A percentile compares a stretch with the other conserved stretches of the same genome.
Conservation (phyloP, 2,113 vertebrate species). For the Leiothrix lutea region DNA sequence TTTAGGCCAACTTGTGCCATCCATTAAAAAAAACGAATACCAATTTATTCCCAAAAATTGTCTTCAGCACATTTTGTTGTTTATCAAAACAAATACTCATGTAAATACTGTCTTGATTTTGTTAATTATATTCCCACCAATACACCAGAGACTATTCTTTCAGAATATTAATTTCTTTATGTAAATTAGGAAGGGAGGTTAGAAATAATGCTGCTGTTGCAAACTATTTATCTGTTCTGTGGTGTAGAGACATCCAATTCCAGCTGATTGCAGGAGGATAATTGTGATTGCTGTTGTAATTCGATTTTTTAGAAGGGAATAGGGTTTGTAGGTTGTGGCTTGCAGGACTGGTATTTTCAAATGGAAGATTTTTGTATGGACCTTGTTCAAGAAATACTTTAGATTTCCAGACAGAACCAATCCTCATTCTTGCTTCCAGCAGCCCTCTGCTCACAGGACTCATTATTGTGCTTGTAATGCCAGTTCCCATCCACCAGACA, state of each 20-base stretch:
- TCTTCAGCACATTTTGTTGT: constrained; percentile 14
- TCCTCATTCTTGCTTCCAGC: not conserved
- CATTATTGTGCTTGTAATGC: too few relatives aligned
- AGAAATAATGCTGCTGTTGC: not conserved
- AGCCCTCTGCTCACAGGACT: too few relatives aligned
- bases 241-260: not conserved
- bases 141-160: not conserved
- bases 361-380: not conserved
- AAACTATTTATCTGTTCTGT: not conserved
- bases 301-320: not conserved
- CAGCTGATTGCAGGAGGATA: not conserved
- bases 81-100: not conserved
- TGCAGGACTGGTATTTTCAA: not conserved
- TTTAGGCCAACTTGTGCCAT: not conserved
- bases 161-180: constrained; percentile 22
- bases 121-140: constrained; percentile 25
- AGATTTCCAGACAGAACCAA: not conserved
- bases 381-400: not conserved
- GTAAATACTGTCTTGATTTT: constrained; percentile 30
- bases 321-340: not conserved
- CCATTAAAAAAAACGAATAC: not conserved
- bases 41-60: not conserved
- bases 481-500: not conserved
- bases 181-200: not conserved
- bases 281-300: not conserved